These are phyloP conservation scores for Junonia oenone DNA, from an alignment of 2,888 invertebrate genomes.

Conservation along the genomic window DNA sequence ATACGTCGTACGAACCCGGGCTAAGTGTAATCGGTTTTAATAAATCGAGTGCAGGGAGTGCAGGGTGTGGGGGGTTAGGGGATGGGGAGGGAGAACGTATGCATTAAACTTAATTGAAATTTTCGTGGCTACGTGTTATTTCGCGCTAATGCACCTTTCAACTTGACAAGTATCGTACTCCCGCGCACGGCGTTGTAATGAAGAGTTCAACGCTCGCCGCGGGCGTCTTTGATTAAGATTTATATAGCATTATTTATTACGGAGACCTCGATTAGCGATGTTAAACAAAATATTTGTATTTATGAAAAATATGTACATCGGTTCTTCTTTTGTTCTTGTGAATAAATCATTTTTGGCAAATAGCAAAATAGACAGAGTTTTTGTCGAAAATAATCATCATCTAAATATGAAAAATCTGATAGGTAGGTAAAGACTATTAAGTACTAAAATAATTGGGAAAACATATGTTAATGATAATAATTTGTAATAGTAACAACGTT, in stretches of 20 bases:
- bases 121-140: conserved; percentile 68
- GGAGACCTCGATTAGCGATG: conserved; percentile 4
- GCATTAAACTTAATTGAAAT: conserved; percentile 72
- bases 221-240: conserved; percentile 40
- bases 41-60: conserved; percentile 47
- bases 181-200: conserved; percentile 36
- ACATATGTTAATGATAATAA: too few relatives aligned
- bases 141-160: conserved; percentile 68
- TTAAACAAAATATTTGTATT: conserved; percentile 3
- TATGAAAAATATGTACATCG: neutral
- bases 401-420: too few relatives aligned
- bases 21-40: conserved; percentile 57
- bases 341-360: neutral
- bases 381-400: too few relatives aligned
- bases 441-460: too few relatives aligned
- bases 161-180: conserved; percentile 42
- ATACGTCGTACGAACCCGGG: conserved; percentile 1
- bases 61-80: conserved; percentile 26
- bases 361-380: too few relatives aligned
- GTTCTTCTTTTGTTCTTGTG: neutral
- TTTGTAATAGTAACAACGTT: too few relatives aligned
- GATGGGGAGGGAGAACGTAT: conserved; percentile 44
- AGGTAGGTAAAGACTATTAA: too few relatives aligned
- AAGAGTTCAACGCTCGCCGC: conserved; percentile 45
- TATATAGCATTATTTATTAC: conserved; percentile 32